phyloP scores from a whole-genome alignment of 2,797 vertebrate species.

The Clarias laeviceps region DNA sequence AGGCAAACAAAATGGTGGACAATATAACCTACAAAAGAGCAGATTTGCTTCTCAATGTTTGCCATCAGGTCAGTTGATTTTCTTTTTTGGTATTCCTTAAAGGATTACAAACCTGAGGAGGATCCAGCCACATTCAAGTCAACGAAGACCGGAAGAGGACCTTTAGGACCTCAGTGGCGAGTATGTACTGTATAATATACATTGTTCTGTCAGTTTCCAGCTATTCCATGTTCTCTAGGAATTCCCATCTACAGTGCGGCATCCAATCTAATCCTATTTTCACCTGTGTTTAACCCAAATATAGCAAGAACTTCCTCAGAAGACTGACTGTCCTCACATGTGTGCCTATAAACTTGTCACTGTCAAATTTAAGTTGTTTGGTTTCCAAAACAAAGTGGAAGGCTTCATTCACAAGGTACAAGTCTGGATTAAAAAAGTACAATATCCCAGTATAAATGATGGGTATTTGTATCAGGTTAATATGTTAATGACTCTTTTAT shows the following conservation, averaged over 20 bases:
- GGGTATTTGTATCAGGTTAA: not conserved
- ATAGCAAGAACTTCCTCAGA: constrained; percentile 84
- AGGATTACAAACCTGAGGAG: constrained; percentile 94
- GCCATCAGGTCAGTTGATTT: not conserved
- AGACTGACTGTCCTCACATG: constrained; percentile 89
- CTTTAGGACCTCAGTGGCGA: constrained; percentile 88
- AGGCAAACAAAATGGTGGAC: not conserved
- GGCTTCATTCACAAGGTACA: constrained; percentile 87
- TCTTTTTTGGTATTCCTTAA: not conserved
- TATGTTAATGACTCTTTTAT: not conserved
- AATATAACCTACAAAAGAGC: not conserved
- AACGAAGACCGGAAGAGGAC: constrained; percentile 88
- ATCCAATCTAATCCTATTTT: not conserved
- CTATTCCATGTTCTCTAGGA: not conserved
- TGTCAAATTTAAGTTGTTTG: constrained; percentile 88
- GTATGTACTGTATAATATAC: constrained; percentile 62
- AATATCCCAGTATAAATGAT: not conserved
- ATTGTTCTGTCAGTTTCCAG: not conserved
- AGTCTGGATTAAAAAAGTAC: not conserved
- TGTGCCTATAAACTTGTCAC: constrained; percentile 97
- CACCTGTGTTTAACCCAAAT: constrained; percentile 50
- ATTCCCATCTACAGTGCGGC: not conserved
- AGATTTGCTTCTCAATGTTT: not conserved
- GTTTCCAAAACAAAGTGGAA: constrained; percentile 85
- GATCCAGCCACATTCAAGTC: constrained; percentile 91